Evolutionary conservation across 1,140 invertebrate genomes (phyloP).

Genomic region (Acromyrmex echinatior): DNA sequence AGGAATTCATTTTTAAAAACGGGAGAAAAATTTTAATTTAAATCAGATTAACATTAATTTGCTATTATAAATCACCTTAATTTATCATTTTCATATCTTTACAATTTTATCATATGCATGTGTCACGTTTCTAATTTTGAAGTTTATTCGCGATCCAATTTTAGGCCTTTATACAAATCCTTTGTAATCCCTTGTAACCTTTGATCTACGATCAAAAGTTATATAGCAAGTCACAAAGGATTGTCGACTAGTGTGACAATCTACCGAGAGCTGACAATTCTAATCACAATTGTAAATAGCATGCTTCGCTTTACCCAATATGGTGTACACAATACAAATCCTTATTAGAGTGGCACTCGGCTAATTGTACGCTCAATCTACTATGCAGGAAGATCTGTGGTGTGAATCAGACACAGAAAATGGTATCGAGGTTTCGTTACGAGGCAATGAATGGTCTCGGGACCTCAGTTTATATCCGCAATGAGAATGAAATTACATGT

Average conservation of each 20-base stretch:
- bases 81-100: not conserved
- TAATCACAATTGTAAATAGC: conserved; percentile 42
- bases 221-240: not conserved
- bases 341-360: conserved; percentile 75
- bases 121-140: not conserved
- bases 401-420: conserved; percentile 57
- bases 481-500: conserved; percentile 40
- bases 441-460: conserved; percentile 57
- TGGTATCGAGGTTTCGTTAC: conserved; percentile 67
- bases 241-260: not conserved
- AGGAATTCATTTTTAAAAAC: not conserved
- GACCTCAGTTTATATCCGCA: conserved; percentile 43
- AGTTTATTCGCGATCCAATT: not conserved
- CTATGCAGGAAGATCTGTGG: conserved; percentile 28
- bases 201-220: not conserved
- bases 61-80: not conserved
- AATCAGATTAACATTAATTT: not conserved
- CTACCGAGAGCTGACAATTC: conserved; percentile 1
- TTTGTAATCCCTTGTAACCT: not conserved
- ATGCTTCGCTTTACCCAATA: conserved; percentile 49
- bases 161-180: not conserved
- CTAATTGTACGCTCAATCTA: conserved; percentile 68
- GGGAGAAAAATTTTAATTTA: not conserved
- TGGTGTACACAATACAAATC: conserved; percentile 68
- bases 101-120: not conserved